A percentile compares a stretch with the other conserved stretches of the same genome.
Evolutionary conservation across 2,888 invertebrate genomes (phyloP).

Genomic region (Malachius bipustulatus): DNA sequence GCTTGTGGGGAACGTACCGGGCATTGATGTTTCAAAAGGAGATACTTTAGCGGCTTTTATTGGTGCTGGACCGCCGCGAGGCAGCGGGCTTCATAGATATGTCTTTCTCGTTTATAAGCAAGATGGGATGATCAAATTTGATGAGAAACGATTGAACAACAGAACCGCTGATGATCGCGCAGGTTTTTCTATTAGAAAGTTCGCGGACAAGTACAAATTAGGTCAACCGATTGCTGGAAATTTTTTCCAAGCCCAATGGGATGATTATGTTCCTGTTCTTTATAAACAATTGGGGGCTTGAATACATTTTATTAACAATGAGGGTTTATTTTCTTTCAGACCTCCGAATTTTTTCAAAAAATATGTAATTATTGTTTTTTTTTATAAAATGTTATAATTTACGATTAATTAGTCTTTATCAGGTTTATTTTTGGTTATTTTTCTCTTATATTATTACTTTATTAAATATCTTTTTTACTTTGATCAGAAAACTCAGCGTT

Average conservation of each 20-base stretch:
- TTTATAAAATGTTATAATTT: too few species aligned
- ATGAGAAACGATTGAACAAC: conserved; percentile 20
- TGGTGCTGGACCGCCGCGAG: conserved; percentile 57
- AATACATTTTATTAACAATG: too few species aligned
- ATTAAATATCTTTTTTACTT: too few species aligned
- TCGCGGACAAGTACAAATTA: conserved; percentile 21
- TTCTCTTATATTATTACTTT: too few species aligned
- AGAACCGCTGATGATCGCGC: conserved; percentile 20
- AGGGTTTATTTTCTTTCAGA: too few species aligned
- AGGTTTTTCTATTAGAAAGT: conserved; percentile 20
- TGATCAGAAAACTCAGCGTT: too few species aligned
- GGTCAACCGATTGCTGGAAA: conserved; percentile 25
- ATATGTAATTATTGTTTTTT: too few species aligned
- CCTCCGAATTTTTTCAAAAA: too few species aligned
- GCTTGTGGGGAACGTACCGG: conserved; percentile 62
- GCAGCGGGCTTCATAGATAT: conserved; percentile 52
- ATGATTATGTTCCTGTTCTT: conserved; percentile 16
- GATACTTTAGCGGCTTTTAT: conserved; percentile 51
- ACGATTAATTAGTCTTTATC: too few species aligned
- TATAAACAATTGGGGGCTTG: conserved; percentile 14
- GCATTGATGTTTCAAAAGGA: conserved; percentile 43
- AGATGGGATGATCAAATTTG: conserved; percentile 21
- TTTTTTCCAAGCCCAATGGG: conserved; percentile 23
- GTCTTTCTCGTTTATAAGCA: conserved; percentile 35
- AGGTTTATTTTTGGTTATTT: too few species aligned